Evolutionary conservation across 2,888 invertebrate species (phyloP).

Genomic region (Lycophotia porphyrea): DNA sequence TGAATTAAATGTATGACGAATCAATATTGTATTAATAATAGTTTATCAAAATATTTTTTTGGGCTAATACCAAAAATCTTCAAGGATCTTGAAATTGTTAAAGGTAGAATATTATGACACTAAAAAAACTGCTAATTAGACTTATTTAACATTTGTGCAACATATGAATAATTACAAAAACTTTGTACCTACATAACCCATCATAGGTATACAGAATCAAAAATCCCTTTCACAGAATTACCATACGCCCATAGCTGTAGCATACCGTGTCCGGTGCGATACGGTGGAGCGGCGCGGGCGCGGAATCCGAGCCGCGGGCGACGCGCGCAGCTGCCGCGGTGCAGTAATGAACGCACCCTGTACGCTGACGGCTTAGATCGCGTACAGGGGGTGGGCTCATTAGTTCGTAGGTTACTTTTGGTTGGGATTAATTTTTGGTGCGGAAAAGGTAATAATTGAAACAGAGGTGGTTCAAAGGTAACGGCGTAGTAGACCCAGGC

Average conservation of each 20-base stretch:
- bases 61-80: background rate
- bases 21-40: background rate
- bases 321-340: conserved; percentile 80
- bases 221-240: conserved; percentile 42
- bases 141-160: background rate
- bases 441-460: background rate
- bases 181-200: conserved; percentile 6
- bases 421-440: background rate
- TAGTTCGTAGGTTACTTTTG: conserved; percentile 20
- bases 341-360: conserved; percentile 76
- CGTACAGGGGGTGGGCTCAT: conserved; percentile 62
- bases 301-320: conserved; percentile 73
- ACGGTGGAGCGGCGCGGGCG: conserved; percentile 63
- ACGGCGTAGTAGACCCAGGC: no score
- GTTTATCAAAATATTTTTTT: background rate
- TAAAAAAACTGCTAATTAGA: background rate
- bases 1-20: background rate
- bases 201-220: conserved; percentile 33
- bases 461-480: no score
- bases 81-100: background rate
- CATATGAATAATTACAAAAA: background rate
- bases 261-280: conserved; percentile 65
- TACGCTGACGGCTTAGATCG: conserved; percentile 70
- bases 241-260: conserved; percentile 53
- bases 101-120: background rate